These are phyloP conservation scores for Chlorocebus sabaeus DNA, from an alignment of 2,113 vertebrate genomes.

Conservation along the genomic window DNA sequence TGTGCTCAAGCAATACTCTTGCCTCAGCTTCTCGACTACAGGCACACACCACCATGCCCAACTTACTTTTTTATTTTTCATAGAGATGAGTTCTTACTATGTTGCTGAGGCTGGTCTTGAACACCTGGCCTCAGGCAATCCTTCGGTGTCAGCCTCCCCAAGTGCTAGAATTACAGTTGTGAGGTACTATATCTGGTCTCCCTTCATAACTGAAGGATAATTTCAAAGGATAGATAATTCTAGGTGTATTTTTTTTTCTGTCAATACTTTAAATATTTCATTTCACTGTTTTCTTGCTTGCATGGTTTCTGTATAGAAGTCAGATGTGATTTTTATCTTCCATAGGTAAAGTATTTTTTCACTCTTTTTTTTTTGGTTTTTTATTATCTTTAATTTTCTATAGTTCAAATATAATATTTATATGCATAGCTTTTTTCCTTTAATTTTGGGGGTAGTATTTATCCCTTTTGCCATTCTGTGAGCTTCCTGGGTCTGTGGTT, in stretches of 20 bases:
- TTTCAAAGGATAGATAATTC: neutral
- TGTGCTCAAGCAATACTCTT: too few relatives aligned
- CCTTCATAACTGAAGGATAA: neutral
- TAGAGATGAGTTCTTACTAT: too few relatives aligned
- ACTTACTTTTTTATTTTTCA: too few relatives aligned
- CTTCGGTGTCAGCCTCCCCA: too few relatives aligned
- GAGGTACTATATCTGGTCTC: too few relatives aligned
- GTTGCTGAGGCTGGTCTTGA: too few relatives aligned
- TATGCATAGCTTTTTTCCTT: neutral
- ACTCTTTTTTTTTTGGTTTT: neutral
- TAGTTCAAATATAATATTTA: neutral
- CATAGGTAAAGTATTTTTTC: neutral
- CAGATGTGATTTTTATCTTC: neutral
- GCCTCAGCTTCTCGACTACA: too few relatives aligned
- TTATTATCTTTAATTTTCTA: neutral
- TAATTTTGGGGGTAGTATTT: neutral
- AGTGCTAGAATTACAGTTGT: too few relatives aligned
- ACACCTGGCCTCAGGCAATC: too few relatives aligned
- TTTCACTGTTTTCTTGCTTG: neutral
- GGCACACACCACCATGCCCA: too few relatives aligned
- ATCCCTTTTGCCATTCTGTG: neutral
- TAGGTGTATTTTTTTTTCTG: neutral
- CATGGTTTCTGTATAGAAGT: neutral
- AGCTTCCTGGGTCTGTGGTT: neutral
- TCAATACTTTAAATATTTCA: neutral